These are phyloP conservation scores for Lysandra coridon DNA, from an alignment of 2,888 invertebrate species.

Conservation along the genomic window DNA sequence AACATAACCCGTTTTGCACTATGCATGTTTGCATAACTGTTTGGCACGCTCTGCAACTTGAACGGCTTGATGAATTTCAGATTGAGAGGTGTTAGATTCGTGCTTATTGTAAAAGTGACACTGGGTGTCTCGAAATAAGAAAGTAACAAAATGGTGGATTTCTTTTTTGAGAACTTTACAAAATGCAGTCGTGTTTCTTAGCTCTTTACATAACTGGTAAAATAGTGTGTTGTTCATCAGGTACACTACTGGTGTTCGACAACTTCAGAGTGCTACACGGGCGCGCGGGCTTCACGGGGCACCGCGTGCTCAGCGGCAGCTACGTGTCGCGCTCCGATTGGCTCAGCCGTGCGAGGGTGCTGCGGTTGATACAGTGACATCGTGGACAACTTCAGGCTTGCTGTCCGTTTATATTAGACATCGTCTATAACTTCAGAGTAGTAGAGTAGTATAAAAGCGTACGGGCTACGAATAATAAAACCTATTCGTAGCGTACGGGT, in stretches of 20 bases:
- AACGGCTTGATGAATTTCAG: too few relatives aligned
- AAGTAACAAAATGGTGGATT: too few relatives aligned
- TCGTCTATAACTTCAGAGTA: not conserved
- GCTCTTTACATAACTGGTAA: not conserved
- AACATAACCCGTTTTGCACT: too few relatives aligned
- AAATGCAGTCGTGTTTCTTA: too few relatives aligned
- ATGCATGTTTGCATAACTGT: too few relatives aligned
- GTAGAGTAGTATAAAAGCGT: not conserved
- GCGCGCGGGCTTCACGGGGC: constrained; percentile 84
- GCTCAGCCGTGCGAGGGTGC: constrained; percentile 79
- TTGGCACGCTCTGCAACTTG: too few relatives aligned
- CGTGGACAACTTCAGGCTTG: not conserved
- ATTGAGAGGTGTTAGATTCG: too few relatives aligned
- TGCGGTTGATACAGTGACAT: constrained; percentile 58
- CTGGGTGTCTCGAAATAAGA: too few relatives aligned
- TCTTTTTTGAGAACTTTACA: too few relatives aligned
- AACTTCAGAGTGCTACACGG: constrained; percentile 91
- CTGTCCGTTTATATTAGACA: constrained; percentile 70
- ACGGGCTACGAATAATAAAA: too few relatives aligned
- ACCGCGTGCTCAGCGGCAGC: constrained; percentile 84
- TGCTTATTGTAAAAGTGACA: too few relatives aligned
- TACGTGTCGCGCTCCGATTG: constrained; percentile 87
- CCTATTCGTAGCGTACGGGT: too few relatives aligned
- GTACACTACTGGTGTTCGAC: constrained; percentile 86
- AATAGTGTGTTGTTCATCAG: constrained; percentile 53